Percentiles rank a stretch among this genome's conserved stretches.
Evolutionary conservation across 2,797 vertebrate genomes (phyloP).

Genomic region (Garrulus glandarius): DNA sequence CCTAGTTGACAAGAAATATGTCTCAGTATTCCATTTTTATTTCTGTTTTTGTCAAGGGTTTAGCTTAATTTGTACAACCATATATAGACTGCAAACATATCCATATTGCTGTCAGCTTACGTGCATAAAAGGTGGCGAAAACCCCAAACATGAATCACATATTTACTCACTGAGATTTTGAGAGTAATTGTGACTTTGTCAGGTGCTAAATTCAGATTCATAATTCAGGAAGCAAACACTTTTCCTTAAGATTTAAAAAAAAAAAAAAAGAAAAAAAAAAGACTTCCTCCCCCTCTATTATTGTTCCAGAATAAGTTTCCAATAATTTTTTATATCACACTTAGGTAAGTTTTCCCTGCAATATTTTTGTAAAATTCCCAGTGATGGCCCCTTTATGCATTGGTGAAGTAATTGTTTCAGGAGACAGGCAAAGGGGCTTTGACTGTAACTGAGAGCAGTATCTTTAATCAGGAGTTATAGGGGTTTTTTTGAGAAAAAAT

Average conservation of each 20-base stretch:
- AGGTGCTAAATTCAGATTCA: background rate
- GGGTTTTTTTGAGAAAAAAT: background rate
- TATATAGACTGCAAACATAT: background rate
- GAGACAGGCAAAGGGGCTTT: background rate
- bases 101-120: background rate
- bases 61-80: background rate
- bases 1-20: background rate
- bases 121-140: background rate
- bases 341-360: background rate
- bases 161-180: background rate
- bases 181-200: background rate
- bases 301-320: background rate
- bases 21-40: background rate
- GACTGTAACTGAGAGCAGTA: background rate
- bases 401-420: background rate
- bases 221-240: background rate
- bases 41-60: background rate
- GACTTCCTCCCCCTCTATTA: background rate
- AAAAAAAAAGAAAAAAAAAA: rapidly evolving
- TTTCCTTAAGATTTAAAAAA: background rate
- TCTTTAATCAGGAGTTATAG: background rate
- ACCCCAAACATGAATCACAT: background rate
- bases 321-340: background rate
- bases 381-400: background rate
- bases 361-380: background rate